Evolutionary conservation across 1,140 invertebrate species (phyloP).

Genomic region (Scaptomyza pallida): DNA sequence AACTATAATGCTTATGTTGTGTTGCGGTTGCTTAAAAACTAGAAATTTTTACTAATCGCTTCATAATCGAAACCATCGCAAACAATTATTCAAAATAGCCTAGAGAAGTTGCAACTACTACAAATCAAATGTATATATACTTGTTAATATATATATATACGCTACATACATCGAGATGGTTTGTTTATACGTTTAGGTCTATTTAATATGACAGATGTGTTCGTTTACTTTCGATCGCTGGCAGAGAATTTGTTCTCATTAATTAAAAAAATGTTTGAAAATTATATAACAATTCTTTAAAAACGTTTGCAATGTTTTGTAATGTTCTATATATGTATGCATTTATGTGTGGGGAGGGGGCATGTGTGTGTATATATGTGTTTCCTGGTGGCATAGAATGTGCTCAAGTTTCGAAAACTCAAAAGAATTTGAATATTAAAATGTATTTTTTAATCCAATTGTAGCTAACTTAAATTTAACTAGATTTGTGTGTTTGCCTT

Average conservation of each 20-base stretch:
- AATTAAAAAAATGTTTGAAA: slow-evolving; percentile 68
- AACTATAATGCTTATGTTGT: slow-evolving; percentile 59
- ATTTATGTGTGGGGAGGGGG: slow-evolving; percentile 29
- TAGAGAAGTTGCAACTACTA: slow-evolving; percentile 77
- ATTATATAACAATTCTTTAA: slow-evolving; percentile 69
- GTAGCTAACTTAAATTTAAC: slow-evolving; percentile 73
- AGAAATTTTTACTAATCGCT: slow-evolving; percentile 80
- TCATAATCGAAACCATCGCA: slow-evolving; percentile 69
- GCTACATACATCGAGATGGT: slow-evolving; percentile 75
- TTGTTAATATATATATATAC: slow-evolving; percentile 14
- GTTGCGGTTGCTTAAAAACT: slow-evolving; percentile 61
- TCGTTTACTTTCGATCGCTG: slow-evolving; percentile 74
- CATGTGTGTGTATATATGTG: slow-evolving; percentile 30
- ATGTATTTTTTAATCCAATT: slow-evolving; percentile 60
- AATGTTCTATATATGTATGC: slow-evolving; percentile 32
- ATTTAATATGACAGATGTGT: slow-evolving; percentile 80
- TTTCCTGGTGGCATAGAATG: slow-evolving; percentile 59
- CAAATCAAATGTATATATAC: slow-evolving; percentile 65
- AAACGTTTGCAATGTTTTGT: slow-evolving; percentile 31
- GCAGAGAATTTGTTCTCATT: slow-evolving; percentile 45
- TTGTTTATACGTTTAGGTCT: slow-evolving; percentile 40
- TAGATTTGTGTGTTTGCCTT: slow-evolving; percentile 39
- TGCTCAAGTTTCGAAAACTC: slow-evolving; percentile 59
- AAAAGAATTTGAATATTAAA: slow-evolving; percentile 27
- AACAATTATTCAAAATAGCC: slow-evolving; percentile 77